A percentile compares a stretch with the other conserved stretches of the same genome.
phyloP scores from a whole-genome alignment of 2,797 vertebrate species.

The Epinephelus coioides region DNA sequence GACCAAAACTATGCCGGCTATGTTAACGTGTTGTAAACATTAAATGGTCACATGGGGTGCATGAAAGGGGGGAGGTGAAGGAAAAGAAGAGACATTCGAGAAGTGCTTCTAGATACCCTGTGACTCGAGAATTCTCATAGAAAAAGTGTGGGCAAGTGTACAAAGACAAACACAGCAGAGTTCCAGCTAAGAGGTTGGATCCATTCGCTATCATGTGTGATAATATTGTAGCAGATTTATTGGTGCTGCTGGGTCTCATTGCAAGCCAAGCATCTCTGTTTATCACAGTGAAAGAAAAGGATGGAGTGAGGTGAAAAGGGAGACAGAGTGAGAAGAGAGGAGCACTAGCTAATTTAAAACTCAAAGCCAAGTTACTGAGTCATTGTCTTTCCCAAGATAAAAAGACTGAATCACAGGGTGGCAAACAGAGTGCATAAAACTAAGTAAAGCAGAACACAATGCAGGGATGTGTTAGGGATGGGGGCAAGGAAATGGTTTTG shows the following conservation, averaged over 20 bases:
- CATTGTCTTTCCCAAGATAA: neutral
- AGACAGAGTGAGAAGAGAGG: slow-evolving; percentile 2
- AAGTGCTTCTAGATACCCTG: slow-evolving; percentile 2
- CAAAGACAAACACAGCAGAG: slow-evolving; percentile 34
- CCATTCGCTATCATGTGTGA: slow-evolving; percentile 41
- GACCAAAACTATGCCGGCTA: slow-evolving; percentile 59
- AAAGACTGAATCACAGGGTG: neutral
- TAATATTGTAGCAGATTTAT: slow-evolving; percentile 31
- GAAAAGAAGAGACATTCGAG: neutral
- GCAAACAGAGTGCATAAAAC: neutral
- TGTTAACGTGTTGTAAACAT: slow-evolving; percentile 67
- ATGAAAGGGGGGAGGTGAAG: too few relatives aligned
- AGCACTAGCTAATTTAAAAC: neutral
- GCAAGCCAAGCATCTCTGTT: slow-evolving; percentile 28
- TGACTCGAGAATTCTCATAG: slow-evolving; percentile 4
- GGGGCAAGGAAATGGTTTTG: neutral
- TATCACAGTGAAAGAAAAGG: slow-evolving; percentile 17
- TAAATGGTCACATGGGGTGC: slow-evolving; percentile 24
- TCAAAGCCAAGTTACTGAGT: neutral
- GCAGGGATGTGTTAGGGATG: neutral
- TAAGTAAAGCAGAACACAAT: neutral
- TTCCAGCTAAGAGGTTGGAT: slow-evolving; percentile 37
- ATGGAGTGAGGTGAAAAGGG: slow-evolving; percentile 13
- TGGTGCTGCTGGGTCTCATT: slow-evolving; percentile 24
- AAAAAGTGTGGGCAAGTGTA: neutral